phyloP scores from a whole-genome alignment of 2,888 invertebrate genomes.

The Bibio marci region DNA sequence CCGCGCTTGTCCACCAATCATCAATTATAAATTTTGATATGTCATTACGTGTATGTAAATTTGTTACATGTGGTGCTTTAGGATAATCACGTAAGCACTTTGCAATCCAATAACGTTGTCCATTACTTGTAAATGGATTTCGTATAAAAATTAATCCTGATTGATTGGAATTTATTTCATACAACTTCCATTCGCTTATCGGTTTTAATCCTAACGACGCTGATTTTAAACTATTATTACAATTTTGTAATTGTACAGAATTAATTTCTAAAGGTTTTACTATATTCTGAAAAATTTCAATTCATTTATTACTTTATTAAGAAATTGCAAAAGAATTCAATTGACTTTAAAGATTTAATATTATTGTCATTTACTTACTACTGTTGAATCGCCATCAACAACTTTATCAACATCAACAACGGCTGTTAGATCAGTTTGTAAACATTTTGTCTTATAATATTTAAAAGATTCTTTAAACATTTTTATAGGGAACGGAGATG shows the following conservation, averaged over 20 bases:
- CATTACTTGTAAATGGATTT: slow-evolving; percentile 64
- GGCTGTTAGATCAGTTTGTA: slow-evolving; percentile 41
- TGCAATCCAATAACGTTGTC: slow-evolving; percentile 70
- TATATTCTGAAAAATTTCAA: too few relatives aligned
- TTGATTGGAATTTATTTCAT: slow-evolving; percentile 36
- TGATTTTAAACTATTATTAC: too few relatives aligned
- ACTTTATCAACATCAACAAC: slow-evolving; percentile 39
- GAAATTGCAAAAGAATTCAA: too few relatives aligned
- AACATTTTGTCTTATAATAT: slow-evolving; percentile 56
- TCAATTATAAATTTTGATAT: too few relatives aligned
- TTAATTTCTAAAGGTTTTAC: too few relatives aligned
- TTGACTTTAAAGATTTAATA: too few relatives aligned
- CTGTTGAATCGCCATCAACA: too few relatives aligned
- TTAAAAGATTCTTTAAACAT: slow-evolving; percentile 58
- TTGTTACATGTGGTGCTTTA: slow-evolving; percentile 38
- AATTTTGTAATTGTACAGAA: too few relatives aligned
- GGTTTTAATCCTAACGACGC: slow-evolving; percentile 32
- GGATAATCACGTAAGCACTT: slow-evolving; percentile 64
- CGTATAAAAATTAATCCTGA: slow-evolving; percentile 61
- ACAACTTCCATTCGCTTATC: slow-evolving; percentile 42
- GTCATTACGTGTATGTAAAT: slow-evolving; percentile 14
- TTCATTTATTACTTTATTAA: too few relatives aligned
- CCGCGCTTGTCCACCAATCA: slow-evolving; percentile 57
- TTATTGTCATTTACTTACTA: too few relatives aligned
- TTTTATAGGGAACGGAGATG: too few relatives aligned